phyloP scores from a whole-genome alignment of 2,888 invertebrate species.

The Melinaea menophilus region DNA sequence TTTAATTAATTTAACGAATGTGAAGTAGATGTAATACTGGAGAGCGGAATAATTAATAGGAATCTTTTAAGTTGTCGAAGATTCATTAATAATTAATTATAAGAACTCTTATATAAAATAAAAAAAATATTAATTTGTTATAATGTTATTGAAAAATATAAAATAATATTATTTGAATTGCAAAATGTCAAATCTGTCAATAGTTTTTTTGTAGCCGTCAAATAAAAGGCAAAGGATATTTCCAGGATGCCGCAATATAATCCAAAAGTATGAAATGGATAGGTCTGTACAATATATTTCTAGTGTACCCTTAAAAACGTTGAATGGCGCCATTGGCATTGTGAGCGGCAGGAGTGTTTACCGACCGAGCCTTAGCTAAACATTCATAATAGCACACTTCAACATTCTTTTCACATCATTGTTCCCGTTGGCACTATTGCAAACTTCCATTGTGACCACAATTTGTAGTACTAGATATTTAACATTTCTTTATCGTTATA shows the following conservation, averaged over 20 bases:
- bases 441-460: constrained; percentile 21
- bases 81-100: no score
- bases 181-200: not conserved
- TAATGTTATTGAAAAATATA: no score
- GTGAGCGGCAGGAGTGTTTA: constrained; percentile 35
- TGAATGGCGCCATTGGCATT: constrained; percentile 29
- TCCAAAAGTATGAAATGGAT: constrained; percentile 23
- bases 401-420: constrained; percentile 48
- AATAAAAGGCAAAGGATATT: not conserved
- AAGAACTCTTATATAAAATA: no score
- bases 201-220: not conserved
- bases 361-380: constrained; percentile 37
- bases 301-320: constrained; percentile 18
- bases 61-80: no score
- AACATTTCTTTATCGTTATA: constrained; percentile 10
- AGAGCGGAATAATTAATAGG: no score
- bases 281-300: constrained; percentile 24
- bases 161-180: not conserved
- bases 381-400: constrained; percentile 46
- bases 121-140: no score
- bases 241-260: not conserved
- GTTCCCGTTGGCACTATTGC: constrained; percentile 33
- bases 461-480: constrained; percentile 14
- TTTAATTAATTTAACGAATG: no score
- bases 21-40: no score